phyloP scores from a whole-genome alignment of 2,797 vertebrate species.

The Sebastes kiyomatsui region DNA sequence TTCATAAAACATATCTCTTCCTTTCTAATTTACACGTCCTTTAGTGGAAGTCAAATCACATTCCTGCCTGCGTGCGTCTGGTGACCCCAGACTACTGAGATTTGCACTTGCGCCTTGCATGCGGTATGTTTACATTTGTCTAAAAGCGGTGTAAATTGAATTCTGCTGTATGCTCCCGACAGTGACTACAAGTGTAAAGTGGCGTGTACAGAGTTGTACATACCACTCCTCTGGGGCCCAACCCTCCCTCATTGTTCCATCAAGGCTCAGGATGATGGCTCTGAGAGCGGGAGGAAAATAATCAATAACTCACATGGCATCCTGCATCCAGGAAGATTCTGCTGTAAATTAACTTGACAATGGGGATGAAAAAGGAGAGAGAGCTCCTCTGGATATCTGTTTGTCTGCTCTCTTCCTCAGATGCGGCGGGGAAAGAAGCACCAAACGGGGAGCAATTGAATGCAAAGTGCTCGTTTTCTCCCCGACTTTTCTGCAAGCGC shows the following conservation, averaged over 20 bases:
- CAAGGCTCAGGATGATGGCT: constrained; percentile 74
- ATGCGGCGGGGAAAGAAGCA: constrained; percentile 80
- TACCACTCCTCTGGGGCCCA: constrained; percentile 68
- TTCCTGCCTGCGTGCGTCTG: constrained; percentile 41
- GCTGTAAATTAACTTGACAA: constrained; percentile 90
- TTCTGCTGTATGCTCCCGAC: constrained; percentile 76
- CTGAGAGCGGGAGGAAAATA: constrained; percentile 68
- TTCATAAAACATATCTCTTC: constrained; percentile 32
- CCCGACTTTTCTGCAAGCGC: constrained; percentile 78
- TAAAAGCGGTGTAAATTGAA: constrained; percentile 86
- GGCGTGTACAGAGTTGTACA: constrained; percentile 78
- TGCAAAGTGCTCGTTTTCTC: constrained; percentile 88
- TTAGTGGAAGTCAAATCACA: constrained; percentile 64
- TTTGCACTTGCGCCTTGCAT: constrained; percentile 52
- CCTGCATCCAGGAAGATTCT: constrained; percentile 84
- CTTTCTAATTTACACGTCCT: constrained; percentile 71
- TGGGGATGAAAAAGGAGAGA: constrained; percentile 82
- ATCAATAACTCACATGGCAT: constrained; percentile 86
- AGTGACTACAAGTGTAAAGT: constrained; percentile 83
- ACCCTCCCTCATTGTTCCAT: constrained; percentile 73
- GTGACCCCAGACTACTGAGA: constrained; percentile 69
- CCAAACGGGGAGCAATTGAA: constrained; percentile 88
- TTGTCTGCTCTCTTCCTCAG: constrained; percentile 85
- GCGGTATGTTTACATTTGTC: constrained; percentile 81
- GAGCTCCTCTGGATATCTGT: constrained; percentile 81